Evolutionary conservation across 2,888 invertebrate genomes (phyloP).

Genomic region (Sesia apiformis): DNA sequence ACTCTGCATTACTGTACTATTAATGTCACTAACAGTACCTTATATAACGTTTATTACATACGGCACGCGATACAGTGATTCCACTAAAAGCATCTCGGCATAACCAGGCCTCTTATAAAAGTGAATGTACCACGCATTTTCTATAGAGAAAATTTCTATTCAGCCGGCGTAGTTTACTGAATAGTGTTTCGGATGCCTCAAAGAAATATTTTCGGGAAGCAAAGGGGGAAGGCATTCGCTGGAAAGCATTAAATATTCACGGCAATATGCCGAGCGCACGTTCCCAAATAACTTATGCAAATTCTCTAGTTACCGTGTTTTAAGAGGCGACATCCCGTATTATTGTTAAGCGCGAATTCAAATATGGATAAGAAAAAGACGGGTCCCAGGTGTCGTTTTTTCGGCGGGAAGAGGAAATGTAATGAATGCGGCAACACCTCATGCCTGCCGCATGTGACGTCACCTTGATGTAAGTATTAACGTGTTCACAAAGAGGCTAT

Average conservation of each 20-base stretch:
- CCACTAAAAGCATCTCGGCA: conserved; percentile 52
- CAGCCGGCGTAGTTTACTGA: conserved; percentile 35
- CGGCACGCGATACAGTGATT: conserved; percentile 60
- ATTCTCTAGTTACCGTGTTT: conserved; percentile 36
- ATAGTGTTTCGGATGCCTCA: conserved; percentile 43
- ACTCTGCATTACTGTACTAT: conserved; percentile 12
- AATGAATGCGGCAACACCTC: conserved; percentile 23
- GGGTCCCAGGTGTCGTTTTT: conserved; percentile 40
- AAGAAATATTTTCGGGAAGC: conserved; percentile 42
- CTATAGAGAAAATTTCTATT: conserved; percentile 41
- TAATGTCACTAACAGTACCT: conserved; percentile 26
- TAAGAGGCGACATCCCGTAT: conserved; percentile 25
- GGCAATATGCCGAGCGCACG: conserved; percentile 38
- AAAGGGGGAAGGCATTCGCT: conserved; percentile 18
- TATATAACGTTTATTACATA: conserved; percentile 37
- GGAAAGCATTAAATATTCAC: conserved; percentile 44
- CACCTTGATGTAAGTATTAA: background rate
- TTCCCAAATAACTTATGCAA: conserved; percentile 50
- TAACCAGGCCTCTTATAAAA: conserved; percentile 28
- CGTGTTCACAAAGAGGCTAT: background rate
- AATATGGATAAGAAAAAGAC: conserved; percentile 18
- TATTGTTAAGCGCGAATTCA: conserved; percentile 17
- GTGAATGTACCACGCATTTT: conserved; percentile 30
- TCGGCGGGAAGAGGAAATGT: conserved; percentile 27
- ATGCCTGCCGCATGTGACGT: background rate